A percentile compares a stretch with the other conserved stretches of the same genome.
Evolutionary conservation across 2,888 invertebrate species (phyloP).

Genomic region (Hedychridium roseum): DNA sequence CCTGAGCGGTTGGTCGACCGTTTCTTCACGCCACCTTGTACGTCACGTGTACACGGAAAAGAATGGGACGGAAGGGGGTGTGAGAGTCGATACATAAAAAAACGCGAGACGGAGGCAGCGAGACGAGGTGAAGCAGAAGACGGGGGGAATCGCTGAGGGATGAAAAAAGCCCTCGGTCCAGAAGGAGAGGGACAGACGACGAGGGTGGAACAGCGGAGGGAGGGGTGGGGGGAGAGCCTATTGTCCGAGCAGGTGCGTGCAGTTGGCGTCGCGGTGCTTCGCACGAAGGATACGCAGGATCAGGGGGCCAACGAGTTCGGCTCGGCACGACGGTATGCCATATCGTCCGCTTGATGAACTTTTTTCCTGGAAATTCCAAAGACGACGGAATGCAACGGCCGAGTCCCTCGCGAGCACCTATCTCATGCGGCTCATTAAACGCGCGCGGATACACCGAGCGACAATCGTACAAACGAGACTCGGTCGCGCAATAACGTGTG

Average conservation of each 20-base stretch:
- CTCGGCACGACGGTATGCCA: slow-evolving; percentile 30
- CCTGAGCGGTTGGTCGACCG: slow-evolving; percentile 33
- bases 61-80: too few relatives aligned
- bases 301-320: slow-evolving; percentile 1
- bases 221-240: slow-evolving; percentile 14
- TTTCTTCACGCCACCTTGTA: slow-evolving; percentile 37
- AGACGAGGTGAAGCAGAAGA: too few relatives aligned
- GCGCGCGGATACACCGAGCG: slow-evolving; percentile 26
- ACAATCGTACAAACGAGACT: slow-evolving; percentile 29
- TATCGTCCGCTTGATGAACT: slow-evolving; percentile 39
- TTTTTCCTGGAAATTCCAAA: slow-evolving; percentile 34
- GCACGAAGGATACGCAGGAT: background rate
- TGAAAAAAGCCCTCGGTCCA: background rate
- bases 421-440: slow-evolving; percentile 41
- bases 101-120: too few relatives aligned
- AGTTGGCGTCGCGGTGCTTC: slow-evolving; percentile 10
- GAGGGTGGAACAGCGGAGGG: slow-evolving; percentile 1
- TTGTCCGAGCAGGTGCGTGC: slow-evolving; percentile 11
- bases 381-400: slow-evolving; percentile 25
- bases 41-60: slow-evolving; percentile 15
- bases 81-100: too few relatives aligned
- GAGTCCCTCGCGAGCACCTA: slow-evolving; percentile 28
- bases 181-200: background rate
- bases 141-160: too few relatives aligned
- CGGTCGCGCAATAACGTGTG: too few relatives aligned